These are phyloP conservation scores for Tridacna gigas DNA, from an alignment of 2,888 invertebrate genomes.

Conservation along the genomic window DNA sequence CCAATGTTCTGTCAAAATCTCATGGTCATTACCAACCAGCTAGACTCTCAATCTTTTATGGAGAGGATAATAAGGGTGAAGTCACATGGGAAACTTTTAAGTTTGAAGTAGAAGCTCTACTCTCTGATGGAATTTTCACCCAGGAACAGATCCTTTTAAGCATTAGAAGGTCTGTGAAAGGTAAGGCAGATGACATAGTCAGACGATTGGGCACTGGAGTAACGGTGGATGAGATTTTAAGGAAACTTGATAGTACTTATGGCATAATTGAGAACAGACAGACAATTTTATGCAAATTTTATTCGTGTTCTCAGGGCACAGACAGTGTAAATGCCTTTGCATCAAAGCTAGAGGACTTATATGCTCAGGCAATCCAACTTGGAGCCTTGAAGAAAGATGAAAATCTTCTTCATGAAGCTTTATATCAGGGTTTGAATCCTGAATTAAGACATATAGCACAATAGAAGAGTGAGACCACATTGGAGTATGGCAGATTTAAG, in stretches of 20 bases:
- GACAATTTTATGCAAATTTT: neutral
- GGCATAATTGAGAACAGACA: slow-evolving; percentile 3
- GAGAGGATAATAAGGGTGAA: slow-evolving; percentile 8
- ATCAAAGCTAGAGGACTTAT: neutral
- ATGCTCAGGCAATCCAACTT: slow-evolving; percentile 14
- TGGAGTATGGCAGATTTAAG: slow-evolving; percentile 35
- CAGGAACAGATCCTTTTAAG: neutral
- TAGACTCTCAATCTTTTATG: neutral
- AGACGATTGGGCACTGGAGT: neutral
- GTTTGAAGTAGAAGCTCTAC: neutral
- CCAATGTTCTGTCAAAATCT: too few relatives aligned
- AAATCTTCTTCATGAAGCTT: slow-evolving; percentile 12
- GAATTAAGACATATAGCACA: slow-evolving; percentile 22
- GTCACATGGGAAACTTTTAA: slow-evolving; percentile 8
- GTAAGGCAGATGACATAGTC: neutral
- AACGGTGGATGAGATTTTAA: neutral
- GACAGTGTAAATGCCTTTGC: neutral
- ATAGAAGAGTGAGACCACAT: slow-evolving; percentile 29
- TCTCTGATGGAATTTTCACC: neutral
- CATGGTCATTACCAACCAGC: neutral
- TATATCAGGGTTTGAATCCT: slow-evolving; percentile 11
- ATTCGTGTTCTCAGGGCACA: neutral
- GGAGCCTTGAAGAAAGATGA: slow-evolving; percentile 17
- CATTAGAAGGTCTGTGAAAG: neutral
- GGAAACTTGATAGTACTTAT: slow-evolving; percentile 8